phyloP scores from a whole-genome alignment of 1,140 invertebrate genomes.

The Aphaenogaster rudis region DNA sequence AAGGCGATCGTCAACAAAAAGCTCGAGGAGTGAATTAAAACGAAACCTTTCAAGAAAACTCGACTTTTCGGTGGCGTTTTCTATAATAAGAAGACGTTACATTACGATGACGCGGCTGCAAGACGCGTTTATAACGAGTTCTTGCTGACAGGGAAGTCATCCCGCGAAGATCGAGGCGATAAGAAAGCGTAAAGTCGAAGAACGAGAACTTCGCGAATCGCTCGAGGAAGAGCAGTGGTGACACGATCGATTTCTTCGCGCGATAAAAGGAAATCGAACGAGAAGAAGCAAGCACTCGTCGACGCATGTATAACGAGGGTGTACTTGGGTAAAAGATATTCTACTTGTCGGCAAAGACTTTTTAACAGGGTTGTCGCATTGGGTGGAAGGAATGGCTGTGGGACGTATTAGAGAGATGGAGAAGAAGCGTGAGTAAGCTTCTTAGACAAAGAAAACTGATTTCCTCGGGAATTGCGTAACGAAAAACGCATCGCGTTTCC shows the following conservation, averaged over 20 bases:
- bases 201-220: constrained; percentile 25
- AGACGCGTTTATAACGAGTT: constrained; percentile 40
- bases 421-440: constrained; percentile 42
- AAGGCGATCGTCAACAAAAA: not conserved
- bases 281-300: constrained; percentile 12
- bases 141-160: constrained; percentile 30
- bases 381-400: not conserved
- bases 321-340: constrained; percentile 24
- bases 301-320: constrained; percentile 49
- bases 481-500: constrained; percentile 55
- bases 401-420: not conserved
- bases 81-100: constrained; percentile 17
- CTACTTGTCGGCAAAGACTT: not conserved
- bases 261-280: constrained; percentile 36
- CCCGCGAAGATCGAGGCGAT: constrained; percentile 23
- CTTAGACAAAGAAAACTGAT: constrained; percentile 58
- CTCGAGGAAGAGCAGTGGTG: not conserved
- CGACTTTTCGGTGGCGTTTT: not conserved
- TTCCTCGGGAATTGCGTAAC: constrained; percentile 47
- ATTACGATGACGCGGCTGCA: constrained; percentile 7
- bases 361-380: constrained; percentile 19
- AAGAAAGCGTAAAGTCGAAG: constrained; percentile 43
- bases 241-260: constrained; percentile 40
- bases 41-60: constrained; percentile 21
- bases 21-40: constrained; percentile 20